phyloP scores from a whole-genome alignment of 2,797 vertebrate genomes.

The Rhinichthys osculus region DNA sequence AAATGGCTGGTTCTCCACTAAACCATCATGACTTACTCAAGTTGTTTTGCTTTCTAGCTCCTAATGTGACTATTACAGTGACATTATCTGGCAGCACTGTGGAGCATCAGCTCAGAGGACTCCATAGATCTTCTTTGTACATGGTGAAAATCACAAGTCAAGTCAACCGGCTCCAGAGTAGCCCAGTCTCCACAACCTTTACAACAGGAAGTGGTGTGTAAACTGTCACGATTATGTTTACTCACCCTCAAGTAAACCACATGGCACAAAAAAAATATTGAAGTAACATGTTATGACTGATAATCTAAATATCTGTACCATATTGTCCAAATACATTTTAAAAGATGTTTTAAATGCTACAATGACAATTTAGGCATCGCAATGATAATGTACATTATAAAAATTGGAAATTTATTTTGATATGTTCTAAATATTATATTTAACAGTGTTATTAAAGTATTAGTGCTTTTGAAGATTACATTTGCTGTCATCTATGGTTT shows the following conservation, averaged over 20 bases:
- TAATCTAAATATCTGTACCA: not conserved
- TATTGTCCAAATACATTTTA: not conserved
- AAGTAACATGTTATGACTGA: not conserved
- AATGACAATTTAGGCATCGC: not conserved
- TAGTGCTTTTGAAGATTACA: not conserved
- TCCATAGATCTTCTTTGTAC: constrained; percentile 83
- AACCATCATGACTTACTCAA: not conserved
- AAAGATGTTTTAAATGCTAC: not conserved
- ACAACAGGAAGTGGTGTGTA: constrained; percentile 78
- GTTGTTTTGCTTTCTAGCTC: constrained; percentile 69
- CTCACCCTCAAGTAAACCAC: not conserved
- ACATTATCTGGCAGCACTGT: constrained; percentile 81
- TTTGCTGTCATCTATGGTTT: not conserved
- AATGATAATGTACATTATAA: not conserved
- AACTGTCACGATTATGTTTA: not conserved
- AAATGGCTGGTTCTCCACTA: not conserved
- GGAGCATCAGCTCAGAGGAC: constrained; percentile 80
- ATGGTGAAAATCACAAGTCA: constrained; percentile 83
- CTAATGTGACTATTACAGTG: constrained; percentile 82
- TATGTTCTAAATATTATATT: not conserved
- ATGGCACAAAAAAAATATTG: not conserved
- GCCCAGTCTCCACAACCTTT: constrained; percentile 81
- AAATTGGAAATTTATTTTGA: not conserved
- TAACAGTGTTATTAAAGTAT: not conserved
- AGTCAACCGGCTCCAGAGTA: constrained; percentile 81